Base-by-base conservation (phyloP, 2,113 vertebrate genomes). In the Cyanoliseus patagonus region DNA sequence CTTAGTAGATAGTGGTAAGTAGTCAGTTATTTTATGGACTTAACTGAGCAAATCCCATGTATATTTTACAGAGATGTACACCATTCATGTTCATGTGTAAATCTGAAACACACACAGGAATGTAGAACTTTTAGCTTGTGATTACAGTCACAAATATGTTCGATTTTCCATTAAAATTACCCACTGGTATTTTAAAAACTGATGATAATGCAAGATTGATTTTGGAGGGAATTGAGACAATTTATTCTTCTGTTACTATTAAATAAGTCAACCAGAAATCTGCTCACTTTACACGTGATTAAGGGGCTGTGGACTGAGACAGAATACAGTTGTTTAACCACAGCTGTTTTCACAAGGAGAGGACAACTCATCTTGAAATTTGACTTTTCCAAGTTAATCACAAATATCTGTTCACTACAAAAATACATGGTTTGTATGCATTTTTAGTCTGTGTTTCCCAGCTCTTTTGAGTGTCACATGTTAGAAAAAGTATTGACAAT, bases 141-240 rank as follows among this genome's bases (percentile, higher is more conserved):
- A 86, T 35, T 63, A 15, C 49, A 22, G 27, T 66, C 20, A 39
- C 16, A 13, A 42, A 27, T 3, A 13, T 72, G 30, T 33, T 31
- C 23, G 5, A 30, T 53, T 57, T 74, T 78, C 51, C 11, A 10
- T 31, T 49, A 28, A 44, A 44, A 52, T 35, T 44, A 47, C 39
- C 49, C 19, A 27, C 13, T 19, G 44, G 22, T 52, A 39, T 6
- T 44, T 88, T 67, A 28, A 15, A 66, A 83, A 53, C 10, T 16
- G 12, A 52, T 67, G 63, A 74, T 49, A 59, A 44, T 30, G n/a
- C 18, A 39, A n/a, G 35, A 20, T 2, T 23, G 37, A 64, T 41
- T 2, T 4, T 27, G 73, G 57, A 76, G 57, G 62, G 39, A 37
- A 61, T 23, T 0, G 2, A 59, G 57, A 19, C 1, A 0, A 42